Conservation (phyloP, 2,888 invertebrate species). For the Gandaritis pyraliata region DNA sequence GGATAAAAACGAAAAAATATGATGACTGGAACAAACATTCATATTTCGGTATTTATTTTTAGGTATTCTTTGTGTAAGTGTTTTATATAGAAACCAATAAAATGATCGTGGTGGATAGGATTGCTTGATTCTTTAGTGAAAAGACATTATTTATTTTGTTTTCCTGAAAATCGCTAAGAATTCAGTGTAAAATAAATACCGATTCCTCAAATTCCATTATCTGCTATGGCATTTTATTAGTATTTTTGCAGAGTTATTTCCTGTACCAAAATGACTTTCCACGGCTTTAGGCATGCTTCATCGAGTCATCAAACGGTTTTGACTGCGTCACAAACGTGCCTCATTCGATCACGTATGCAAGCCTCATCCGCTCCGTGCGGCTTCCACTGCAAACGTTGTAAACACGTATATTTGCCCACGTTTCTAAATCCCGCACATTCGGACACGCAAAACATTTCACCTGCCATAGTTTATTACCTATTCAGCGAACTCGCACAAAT, state of each 20-base stretch:
- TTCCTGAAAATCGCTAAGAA: too few relatives aligned
- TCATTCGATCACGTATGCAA: slow-evolving; percentile 31
- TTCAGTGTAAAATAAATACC: background rate
- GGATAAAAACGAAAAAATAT: too few relatives aligned
- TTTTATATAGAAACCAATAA: too few relatives aligned
- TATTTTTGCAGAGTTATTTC: background rate
- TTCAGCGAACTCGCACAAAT: slow-evolving; percentile 83
- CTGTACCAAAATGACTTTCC: background rate
- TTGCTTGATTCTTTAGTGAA: too few relatives aligned
- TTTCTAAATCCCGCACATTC: slow-evolving; percentile 74
- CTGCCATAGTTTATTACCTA: slow-evolving; percentile 83
- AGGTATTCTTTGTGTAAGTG: too few relatives aligned
- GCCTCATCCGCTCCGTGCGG: slow-evolving; percentile 15
- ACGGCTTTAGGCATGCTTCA: background rate
- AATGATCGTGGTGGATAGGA: too few relatives aligned
- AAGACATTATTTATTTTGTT: too few relatives aligned
- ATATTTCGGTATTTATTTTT: too few relatives aligned
- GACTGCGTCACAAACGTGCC: slow-evolving; percentile 12
- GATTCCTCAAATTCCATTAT: background rate
- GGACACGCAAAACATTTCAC: slow-evolving; percentile 76
- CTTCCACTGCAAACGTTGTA: slow-evolving; percentile 42
- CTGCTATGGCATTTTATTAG: background rate
- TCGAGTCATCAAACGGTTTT: slow-evolving; percentile 10
- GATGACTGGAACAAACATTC: too few relatives aligned
- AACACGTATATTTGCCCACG: slow-evolving; percentile 69